Conservation (phyloP, 2,888 invertebrate genomes). For the Cloeon dipterum region DNA sequence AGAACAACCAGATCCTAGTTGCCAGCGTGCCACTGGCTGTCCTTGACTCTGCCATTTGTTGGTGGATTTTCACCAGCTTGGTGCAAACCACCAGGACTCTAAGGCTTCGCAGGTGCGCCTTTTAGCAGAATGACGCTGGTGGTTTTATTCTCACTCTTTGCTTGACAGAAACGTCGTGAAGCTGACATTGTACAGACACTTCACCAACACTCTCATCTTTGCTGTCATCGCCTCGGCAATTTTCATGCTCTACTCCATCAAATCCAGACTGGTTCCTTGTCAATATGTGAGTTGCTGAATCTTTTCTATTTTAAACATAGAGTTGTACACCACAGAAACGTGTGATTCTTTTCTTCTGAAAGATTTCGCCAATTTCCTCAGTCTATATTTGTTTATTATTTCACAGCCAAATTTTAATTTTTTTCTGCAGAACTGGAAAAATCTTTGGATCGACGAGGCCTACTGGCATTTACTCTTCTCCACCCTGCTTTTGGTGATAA, state of each 20-base stretch:
- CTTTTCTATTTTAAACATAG: slow-evolving; percentile 3
- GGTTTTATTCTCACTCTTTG: slow-evolving; percentile 7
- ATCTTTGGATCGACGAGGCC: slow-evolving; percentile 83
- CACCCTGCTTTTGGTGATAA: slow-evolving; percentile 66
- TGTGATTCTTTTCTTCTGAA: too few relatives aligned
- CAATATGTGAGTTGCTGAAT: slow-evolving; percentile 36
- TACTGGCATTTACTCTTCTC: slow-evolving; percentile 91
- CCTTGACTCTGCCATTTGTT: slow-evolving; percentile 68
- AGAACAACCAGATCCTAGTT: slow-evolving; percentile 40
- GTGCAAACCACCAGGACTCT: slow-evolving; percentile 78
- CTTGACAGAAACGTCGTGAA: slow-evolving; percentile 66
- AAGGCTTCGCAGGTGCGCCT: slow-evolving; percentile 43
- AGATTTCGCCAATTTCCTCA: not conserved
- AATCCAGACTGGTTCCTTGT: slow-evolving; percentile 47
- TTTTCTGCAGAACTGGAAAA: slow-evolving; percentile 51
- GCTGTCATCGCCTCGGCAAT: slow-evolving; percentile 73
- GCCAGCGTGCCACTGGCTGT: slow-evolving; percentile 71
- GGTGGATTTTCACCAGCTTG: slow-evolving; percentile 80
- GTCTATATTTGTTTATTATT: slow-evolving; percentile 5
- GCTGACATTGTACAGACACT: slow-evolving; percentile 70
- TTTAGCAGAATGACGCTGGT: not conserved
- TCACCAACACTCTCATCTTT: slow-evolving; percentile 83
- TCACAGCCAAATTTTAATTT: not conserved
- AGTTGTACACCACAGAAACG: too few relatives aligned
- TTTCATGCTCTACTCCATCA: slow-evolving; percentile 85